Percentiles rank a stretch among this genome's conserved stretches.
Evolutionary conservation across 2,888 invertebrate species (phyloP).

Genomic region (Heliconius sara): DNA sequence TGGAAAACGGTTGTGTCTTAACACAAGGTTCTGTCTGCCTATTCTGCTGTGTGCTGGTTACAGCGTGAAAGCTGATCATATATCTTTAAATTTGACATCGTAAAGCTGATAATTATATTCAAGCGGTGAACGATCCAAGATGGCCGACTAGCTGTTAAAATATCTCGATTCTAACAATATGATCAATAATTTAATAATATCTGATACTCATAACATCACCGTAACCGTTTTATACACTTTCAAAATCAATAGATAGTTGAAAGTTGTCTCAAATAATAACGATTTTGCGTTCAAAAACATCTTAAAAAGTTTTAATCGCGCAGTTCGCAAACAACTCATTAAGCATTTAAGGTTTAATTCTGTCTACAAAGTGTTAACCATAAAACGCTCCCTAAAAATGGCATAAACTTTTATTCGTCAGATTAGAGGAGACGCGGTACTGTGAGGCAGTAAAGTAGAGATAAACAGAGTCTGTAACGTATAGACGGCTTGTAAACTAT

Average conservation of each 20-base stretch:
- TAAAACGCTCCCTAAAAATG: conserved; percentile 77
- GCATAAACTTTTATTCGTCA: conserved; percentile 78
- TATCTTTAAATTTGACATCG: too few species aligned
- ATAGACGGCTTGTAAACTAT: conserved; percentile 77
- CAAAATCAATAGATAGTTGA: conserved; percentile 9
- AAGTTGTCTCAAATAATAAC: conserved; percentile 37
- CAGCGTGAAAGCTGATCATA: too few species aligned
- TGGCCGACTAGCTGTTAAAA: too few species aligned
- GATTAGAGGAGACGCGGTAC: conserved; percentile 71
- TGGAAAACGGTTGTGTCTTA: too few species aligned
- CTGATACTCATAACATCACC: too few species aligned
- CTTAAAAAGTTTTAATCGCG: conserved; percentile 74
- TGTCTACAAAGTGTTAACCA: conserved; percentile 73
- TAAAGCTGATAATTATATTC: too few species aligned
- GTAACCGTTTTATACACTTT: not conserved
- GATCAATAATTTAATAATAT: too few species aligned
- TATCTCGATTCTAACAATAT: not conserved
- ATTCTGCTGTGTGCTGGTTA: too few species aligned
- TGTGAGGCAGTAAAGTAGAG: conserved; percentile 72
- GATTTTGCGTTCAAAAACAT: conserved; percentile 58
- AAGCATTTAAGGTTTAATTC: conserved; percentile 75
- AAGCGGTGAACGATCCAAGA: too few species aligned
- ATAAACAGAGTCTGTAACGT: conserved; percentile 71
- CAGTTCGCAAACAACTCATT: conserved; percentile 68
- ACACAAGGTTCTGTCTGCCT: too few species aligned